phyloP scores from a whole-genome alignment of 2,888 invertebrate species.

The Athalia rosae region DNA sequence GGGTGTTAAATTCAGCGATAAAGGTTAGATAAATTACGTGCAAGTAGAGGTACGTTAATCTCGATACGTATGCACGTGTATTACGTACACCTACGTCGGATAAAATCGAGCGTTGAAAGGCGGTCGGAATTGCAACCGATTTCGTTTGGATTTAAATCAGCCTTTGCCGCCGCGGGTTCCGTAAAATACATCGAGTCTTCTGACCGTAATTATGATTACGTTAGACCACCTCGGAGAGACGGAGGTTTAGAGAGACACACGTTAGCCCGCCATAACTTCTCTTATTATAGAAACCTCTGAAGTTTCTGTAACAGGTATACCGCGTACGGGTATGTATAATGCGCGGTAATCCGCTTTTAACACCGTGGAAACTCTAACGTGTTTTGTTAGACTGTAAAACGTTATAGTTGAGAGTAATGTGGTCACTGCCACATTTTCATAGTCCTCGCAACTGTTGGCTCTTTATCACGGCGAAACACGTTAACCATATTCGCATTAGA shows the following conservation, averaged over 20 bases:
- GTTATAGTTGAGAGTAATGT: slow-evolving; percentile 24
- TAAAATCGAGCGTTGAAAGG: slow-evolving; percentile 2
- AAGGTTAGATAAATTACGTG: too few species aligned
- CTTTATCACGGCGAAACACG: not conserved
- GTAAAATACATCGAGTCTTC: slow-evolving; percentile 8
- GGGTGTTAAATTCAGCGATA: too few species aligned
- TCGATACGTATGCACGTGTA: not conserved
- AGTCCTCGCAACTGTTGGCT: not conserved
- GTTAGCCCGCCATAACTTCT: not conserved
- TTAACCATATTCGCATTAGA: too few species aligned
- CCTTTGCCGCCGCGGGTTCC: slow-evolving; percentile 22
- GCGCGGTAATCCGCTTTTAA: slow-evolving; percentile 43
- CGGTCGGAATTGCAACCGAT: not conserved
- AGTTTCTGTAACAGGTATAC: slow-evolving; percentile 37
- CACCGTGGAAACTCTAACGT: slow-evolving; percentile 24
- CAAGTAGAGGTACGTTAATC: too few species aligned
- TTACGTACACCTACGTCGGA: not conserved
- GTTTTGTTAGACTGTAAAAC: slow-evolving; percentile 32
- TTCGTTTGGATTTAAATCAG: not conserved
- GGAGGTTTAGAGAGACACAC: slow-evolving; percentile 15
- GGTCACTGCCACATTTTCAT: slow-evolving; percentile 20
- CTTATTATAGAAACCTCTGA: slow-evolving; percentile 19
- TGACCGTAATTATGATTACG: slow-evolving; percentile 40
- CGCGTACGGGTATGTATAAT: not conserved
- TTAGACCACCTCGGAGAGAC: slow-evolving; percentile 17